Evolutionary conservation across 2,888 invertebrate species (phyloP).

Genomic region (Troilus luridus): DNA sequence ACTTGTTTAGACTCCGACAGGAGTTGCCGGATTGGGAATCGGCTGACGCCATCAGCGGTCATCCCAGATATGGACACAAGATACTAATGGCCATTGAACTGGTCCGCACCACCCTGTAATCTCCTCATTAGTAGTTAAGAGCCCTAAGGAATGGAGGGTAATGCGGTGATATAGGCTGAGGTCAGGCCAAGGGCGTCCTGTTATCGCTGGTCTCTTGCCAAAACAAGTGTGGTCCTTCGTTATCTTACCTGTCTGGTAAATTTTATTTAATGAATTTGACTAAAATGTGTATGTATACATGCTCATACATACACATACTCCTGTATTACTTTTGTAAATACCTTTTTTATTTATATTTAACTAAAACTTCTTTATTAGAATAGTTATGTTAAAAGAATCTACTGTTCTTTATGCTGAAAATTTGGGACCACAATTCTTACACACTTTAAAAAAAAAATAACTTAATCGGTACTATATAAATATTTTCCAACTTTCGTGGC

Average conservation of each 20-base stretch:
- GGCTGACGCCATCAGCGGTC: background rate
- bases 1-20: background rate
- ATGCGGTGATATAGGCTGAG: conserved; percentile 4
- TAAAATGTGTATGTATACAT: background rate
- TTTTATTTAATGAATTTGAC: background rate
- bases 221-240: background rate
- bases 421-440: too few relatives aligned
- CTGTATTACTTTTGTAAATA: background rate
- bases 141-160: background rate
- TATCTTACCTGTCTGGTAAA: background rate
- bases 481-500: too few relatives aligned
- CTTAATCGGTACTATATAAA: too few relatives aligned
- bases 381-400: too few relatives aligned
- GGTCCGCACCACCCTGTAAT: background rate
- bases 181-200: background rate
- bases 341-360: background rate
- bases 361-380: too few relatives aligned
- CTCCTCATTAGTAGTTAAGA: background rate
- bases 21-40: background rate
- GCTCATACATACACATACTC: too few relatives aligned
- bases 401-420: too few relatives aligned
- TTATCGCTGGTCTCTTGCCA: background rate
- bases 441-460: too few relatives aligned
- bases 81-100: background rate
- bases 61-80: background rate